Base-by-base conservation (phyloP, 2,888 invertebrate species). In the Venusia cambrica region DNA sequence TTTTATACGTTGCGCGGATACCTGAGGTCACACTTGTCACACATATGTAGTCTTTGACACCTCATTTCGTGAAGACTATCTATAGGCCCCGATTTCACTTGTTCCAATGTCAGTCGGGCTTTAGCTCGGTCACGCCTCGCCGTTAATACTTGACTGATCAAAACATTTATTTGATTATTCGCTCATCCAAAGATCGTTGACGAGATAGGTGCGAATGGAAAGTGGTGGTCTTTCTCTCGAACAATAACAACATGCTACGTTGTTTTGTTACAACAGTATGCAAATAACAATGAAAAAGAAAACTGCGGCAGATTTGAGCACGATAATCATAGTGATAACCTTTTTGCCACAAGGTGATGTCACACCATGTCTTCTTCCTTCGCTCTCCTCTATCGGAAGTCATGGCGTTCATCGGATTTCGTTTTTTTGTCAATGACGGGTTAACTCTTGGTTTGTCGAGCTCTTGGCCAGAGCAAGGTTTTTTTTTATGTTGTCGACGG, bases 1-100 rank as follows among this genome's bases (percentile, higher is more conserved):
- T n/a, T n/a, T n/a, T n/a, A n/a, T n/a, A n/a, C 20, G 48, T 42
- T 22, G 30, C 11, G 19, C 14, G n/a, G n/a, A n/a, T n/a, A n/a
- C n/a, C n/a, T n/a, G n/a, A n/a, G n/a, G n/a, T n/a, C n/a, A n/a
- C n/a, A n/a, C n/a, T n/a, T n/a, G n/a, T n/a, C n/a, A n/a, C n/a
- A n/a, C n/a, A n/a, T n/a, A n/a, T n/a, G n/a, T n/a, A 34, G 47
- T 54, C 68, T 66, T 72, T 65, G 73, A 71, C 72, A 67, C 63
- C 45, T 53, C 54, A 51, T 57, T 46, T 53, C 54, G 51, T 57
- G 51, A 42, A 46, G 45, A 37, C 21, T 19, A n/a, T n/a, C n/a
- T n/a, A 25, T 33, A 8, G 55, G 53, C 59, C 60, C 58, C 41
- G 33, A 63, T 72, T 72, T 72, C 71, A 68, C 71, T 68, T 67